Evolutionary conservation across 2,113 vertebrate genomes (phyloP), one percentile per base, ranked within the genome.

Genomic region (Sander vitreus): DNA sequence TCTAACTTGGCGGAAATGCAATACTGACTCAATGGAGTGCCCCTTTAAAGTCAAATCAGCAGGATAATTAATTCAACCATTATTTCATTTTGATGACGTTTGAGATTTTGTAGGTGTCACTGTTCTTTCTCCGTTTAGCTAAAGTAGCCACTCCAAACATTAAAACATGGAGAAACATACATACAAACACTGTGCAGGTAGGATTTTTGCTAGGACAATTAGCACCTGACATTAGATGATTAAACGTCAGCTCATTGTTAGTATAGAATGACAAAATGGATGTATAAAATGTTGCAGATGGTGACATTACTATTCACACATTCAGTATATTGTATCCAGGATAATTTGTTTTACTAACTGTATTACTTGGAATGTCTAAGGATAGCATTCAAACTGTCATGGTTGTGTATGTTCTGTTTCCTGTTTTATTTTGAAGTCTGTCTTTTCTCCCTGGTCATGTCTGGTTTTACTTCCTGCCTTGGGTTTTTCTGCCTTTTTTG

Each of bases 111-210:
- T 43, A 39, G n/a, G 21, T 19, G 19, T 18, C 12, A 68, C 48
- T 53, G 50, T 54, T n/a, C 12, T 62, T 62, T 39, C 7, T 36
- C 30, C 6, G 4, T 36, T 36, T 36, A 62, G 57, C 57, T n/a
- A 55, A 23, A 11, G 39, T 51, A 51, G 7, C 15, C 16, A 51
- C 66, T 60, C 12, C 25, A 48, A 27, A 14, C 5, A 59, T 4
- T 27, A 36, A 71, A 25, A 72, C 3, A 45, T 13, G 63, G 39
- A 47, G 8, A n/a, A 39, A 36, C 45, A 7, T 14, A 67, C 11
- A 69, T 7, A 33, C 53, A 70, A 70, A 55, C 48, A 15, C 15
- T 53, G 72, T 25, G 21, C 58, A 63, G 21, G 68, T 39, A 59
- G 33, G 33, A 36, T 48, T 47, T 25, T 18, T 47, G 16, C 6